These are phyloP conservation scores for Acromyrmex heyeri DNA, from an alignment of 1,140 invertebrate species.

Conservation along the genomic window DNA sequence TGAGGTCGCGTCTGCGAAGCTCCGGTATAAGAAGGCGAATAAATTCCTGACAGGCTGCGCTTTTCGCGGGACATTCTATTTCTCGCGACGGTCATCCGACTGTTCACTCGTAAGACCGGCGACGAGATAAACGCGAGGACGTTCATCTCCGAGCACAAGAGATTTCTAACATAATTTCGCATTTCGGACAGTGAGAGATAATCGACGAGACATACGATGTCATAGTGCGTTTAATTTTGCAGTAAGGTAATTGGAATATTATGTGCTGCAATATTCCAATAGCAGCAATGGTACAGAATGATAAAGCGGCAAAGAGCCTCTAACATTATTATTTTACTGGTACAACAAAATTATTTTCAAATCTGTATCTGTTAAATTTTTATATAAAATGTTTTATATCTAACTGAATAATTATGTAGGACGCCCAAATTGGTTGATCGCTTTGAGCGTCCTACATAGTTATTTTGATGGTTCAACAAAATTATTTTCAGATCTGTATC, in stretches of 20 bases:
- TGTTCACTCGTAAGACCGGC: slow-evolving; percentile 27
- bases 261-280: too few species aligned
- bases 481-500: too few species aligned
- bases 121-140: slow-evolving; percentile 47
- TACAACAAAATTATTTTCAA: too few species aligned
- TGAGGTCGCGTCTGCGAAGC: slow-evolving; percentile 11
- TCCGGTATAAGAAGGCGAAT: slow-evolving; percentile 61
- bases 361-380: too few species aligned
- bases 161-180: slow-evolving; percentile 39
- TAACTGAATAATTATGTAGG: too few species aligned
- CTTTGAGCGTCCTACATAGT: too few species aligned
- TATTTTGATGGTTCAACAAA: too few species aligned
- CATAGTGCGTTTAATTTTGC: slow-evolving; percentile 1
- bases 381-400: too few species aligned
- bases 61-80: slow-evolving; percentile 67
- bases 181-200: slow-evolving; percentile 23
- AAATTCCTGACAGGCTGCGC: slow-evolving; percentile 72
- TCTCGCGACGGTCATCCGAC: slow-evolving; percentile 70
- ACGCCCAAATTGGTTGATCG: too few species aligned
- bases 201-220: neutral
- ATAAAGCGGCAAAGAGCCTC: too few species aligned
- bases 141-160: slow-evolving; percentile 24
- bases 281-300: too few species aligned
- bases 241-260: neutral
- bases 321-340: too few species aligned